Base-by-base conservation (phyloP, 2,888 invertebrate genomes). In the Trichopoda pennipes region DNA sequence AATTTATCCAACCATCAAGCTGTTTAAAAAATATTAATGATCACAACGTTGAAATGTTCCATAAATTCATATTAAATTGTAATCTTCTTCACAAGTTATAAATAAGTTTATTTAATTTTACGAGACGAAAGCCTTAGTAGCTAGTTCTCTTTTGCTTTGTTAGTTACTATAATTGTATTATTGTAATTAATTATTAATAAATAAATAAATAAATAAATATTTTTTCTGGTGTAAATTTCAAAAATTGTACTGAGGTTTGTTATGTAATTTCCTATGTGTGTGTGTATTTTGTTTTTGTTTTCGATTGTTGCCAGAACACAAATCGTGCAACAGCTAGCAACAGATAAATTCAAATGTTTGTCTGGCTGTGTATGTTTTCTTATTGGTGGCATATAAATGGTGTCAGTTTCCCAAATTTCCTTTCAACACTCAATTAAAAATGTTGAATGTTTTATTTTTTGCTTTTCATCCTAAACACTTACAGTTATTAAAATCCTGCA, bases 391-490 rank as follows among this genome's bases (percentile, higher is more conserved):
- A 44, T 44, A 44, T 42, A 35, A 61, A 55, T 69, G 49, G 69
- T 77, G 61, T 63, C 69, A 69, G 55, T 23, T 55, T 44, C 21
- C 44, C 53, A 61, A 47, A 76, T 49, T 56, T 64, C 63, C 56
- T 66, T 58, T 66, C 28, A 75, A 49, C 74, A 75, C 56, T 74
- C 49, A 38, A 53, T 35, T 21, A n/a, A 17, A 61, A 61, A 56
- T 55, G 19, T 47, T 42, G 47, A 16, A 1, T 8, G 44, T 55
- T 23, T 55, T 47, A n/a, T 28, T 44, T 17, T 23, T 10, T 23
- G 3, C 14, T 23, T 55, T 16, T 28, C 1, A 44, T 3, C 35
- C 8, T 14, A 17, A n/a, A 47, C 2, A 17, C 17, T 49, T 10
- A 19, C 9, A 19, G 17, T 49, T 49, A n/a, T 49, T 19, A 17